phyloP scores from a whole-genome alignment of 2,113 vertebrate genomes.

The Laticauda laticaudata region DNA sequence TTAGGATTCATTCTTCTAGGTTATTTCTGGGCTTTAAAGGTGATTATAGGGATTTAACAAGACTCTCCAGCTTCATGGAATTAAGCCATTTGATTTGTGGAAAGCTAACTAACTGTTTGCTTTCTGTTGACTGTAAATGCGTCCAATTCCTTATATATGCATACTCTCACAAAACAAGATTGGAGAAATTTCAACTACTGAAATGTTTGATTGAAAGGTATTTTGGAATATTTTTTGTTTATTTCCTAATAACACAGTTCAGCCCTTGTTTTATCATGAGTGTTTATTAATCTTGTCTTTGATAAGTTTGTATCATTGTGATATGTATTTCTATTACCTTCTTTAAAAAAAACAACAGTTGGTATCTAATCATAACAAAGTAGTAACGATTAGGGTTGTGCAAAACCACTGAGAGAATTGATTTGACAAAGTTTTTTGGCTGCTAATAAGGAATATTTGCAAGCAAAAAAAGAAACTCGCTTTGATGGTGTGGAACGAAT shows the following conservation, averaged over 20 bases:
- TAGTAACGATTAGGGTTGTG: not conserved
- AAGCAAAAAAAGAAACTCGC: not conserved
- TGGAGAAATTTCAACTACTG: not conserved
- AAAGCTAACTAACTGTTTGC: not conserved
- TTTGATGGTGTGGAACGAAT: not conserved
- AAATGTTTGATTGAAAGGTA: not conserved
- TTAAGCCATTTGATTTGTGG: not conserved
- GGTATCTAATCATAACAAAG: not conserved
- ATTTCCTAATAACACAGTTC: not conserved
- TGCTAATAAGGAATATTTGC: not conserved
- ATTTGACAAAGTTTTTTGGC: not conserved
- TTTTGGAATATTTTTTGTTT: not conserved
- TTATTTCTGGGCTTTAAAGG: not conserved
- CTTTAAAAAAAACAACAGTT: not conserved
- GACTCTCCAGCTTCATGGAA: not conserved
- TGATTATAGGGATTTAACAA: not conserved
- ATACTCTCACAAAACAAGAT: not conserved
- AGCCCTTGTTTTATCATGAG: not conserved
- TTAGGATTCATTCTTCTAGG: not conserved
- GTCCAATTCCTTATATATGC: not conserved
- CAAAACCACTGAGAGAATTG: not conserved
- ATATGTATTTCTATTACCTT: not conserved
- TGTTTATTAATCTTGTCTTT: not conserved
- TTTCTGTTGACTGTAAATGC: not conserved
- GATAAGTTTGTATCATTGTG: not conserved